Evolutionary conservation across 2,113 vertebrate species (phyloP).

Genomic region (Pituophis catenifer): DNA sequence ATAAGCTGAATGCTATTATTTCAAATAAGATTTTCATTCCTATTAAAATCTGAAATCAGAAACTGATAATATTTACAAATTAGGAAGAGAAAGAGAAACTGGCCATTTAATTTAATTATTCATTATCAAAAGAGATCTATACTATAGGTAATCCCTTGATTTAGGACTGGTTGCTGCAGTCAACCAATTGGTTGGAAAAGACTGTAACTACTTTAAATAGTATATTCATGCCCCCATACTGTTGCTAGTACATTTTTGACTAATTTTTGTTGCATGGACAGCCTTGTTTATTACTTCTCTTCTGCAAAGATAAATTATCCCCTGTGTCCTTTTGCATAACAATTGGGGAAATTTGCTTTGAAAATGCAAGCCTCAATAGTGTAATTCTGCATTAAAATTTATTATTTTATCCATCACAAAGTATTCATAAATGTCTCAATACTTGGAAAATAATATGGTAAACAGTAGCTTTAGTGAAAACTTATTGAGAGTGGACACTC

Average conservation of each 20-base stretch:
- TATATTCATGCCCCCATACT: not conserved
- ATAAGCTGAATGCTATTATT: not conserved
- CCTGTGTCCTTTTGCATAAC: not conserved
- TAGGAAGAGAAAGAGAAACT: not conserved
- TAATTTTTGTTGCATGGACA: not conserved
- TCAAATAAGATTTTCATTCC: not conserved
- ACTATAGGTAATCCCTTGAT: not conserved
- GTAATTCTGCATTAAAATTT: not conserved
- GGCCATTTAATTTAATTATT: not conserved
- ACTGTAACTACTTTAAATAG: not conserved
- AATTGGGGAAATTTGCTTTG: not conserved
- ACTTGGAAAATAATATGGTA: not conserved
- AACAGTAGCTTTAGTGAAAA: not conserved
- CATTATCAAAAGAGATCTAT: not conserved
- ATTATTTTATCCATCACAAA: not conserved
- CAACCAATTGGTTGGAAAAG: not conserved
- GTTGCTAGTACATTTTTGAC: not conserved
- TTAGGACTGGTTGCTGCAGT: not conserved
- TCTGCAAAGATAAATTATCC: not conserved
- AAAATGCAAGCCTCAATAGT: not conserved
- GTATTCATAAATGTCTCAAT: not conserved
- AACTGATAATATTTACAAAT: not conserved
- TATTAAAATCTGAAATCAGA: not conserved
- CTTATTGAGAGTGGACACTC: not conserved
- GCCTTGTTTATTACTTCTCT: not conserved